Base-by-base conservation (phyloP, 2,888 invertebrate species). In the Dione juno region DNA sequence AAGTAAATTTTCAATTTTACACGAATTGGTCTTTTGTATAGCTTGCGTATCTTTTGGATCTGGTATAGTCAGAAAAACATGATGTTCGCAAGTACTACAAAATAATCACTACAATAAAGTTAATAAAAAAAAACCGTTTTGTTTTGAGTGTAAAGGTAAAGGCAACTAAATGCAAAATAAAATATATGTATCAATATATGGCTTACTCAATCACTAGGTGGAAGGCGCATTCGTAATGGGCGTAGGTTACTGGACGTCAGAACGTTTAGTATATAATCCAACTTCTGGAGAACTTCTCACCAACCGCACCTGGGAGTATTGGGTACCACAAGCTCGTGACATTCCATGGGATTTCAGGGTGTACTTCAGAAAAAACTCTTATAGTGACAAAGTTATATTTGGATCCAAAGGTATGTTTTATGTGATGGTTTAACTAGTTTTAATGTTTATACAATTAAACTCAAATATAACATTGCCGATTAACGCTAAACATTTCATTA, bases 201-300 rank as follows among this genome's bases (percentile, higher is more conserved):
- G 16, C 6, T 41, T 58, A 43, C 48, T 45, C 8, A 28, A 45
- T n/a, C n/a, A n/a, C 8, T 21, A 81, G 82, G 72, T 95, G 7
- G 95, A 95, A 83, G 96, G 96, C 0, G 96, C 96, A 0, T 96
- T 96, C 75, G 86, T 95, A 10, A 96, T 96, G 95, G 96, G 89
- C 66, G 83, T 88, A 11, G 97, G 97, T 6, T 95, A 95, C 78
- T 96, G 95, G 94, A 95, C 95, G 0, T 91, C 88, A 0, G 97
- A 97, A 80, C 94, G 95, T 71, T 80, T 96, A 63, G 87, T 94
- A 0, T 95, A 94, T 69, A 94, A 95, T 75, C 86, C 91, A 1
- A 79, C 86, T 11, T 94, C 94, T 0, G 97, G 96, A 0, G 89
- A 94, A 74, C 82, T 96, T 7, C 85, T 95, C 28, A 96, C 96